phyloP scores from a whole-genome alignment of 2,113 vertebrate genomes.

The Crotalus viridis region DNA sequence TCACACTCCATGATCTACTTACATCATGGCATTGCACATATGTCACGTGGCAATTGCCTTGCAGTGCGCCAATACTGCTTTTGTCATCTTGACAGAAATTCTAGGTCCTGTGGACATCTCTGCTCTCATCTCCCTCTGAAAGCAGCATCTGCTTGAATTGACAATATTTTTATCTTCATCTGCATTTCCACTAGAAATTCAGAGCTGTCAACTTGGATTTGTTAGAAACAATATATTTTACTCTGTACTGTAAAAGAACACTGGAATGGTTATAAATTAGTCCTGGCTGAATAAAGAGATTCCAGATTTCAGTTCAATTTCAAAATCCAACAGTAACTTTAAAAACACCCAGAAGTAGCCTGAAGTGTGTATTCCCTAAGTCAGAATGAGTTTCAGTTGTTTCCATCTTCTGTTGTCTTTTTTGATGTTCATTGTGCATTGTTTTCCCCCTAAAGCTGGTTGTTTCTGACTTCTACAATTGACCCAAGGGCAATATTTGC shows the following conservation, averaged over 20 bases:
- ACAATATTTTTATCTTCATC: not conserved
- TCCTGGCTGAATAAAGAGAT: not conserved
- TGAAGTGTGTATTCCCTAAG: not conserved
- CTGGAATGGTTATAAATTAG: not conserved
- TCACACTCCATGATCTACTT: not conserved
- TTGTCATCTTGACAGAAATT: not conserved
- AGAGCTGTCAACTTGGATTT: not conserved
- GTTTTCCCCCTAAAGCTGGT: not conserved
- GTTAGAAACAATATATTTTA: not conserved
- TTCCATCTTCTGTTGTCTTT: not conserved
- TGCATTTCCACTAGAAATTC: not conserved
- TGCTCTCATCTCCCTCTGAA: not conserved
- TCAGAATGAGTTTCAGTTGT: not conserved
- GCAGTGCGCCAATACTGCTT: not conserved
- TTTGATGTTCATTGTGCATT: not conserved
- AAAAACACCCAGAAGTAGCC: not conserved
- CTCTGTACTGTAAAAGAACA: not conserved
- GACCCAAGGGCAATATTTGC: not conserved
- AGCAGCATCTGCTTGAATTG: not conserved
- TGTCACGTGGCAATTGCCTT: not conserved
- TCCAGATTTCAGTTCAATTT: not conserved
- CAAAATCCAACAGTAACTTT: not conserved
- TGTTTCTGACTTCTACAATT: not conserved
- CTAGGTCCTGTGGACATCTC: not conserved
- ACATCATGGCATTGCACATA: not conserved